Percentiles rank a stretch among this genome's conserved stretches.
Evolutionary conservation across 2,797 vertebrate species (phyloP).

Genomic region (Tangara arthus): DNA sequence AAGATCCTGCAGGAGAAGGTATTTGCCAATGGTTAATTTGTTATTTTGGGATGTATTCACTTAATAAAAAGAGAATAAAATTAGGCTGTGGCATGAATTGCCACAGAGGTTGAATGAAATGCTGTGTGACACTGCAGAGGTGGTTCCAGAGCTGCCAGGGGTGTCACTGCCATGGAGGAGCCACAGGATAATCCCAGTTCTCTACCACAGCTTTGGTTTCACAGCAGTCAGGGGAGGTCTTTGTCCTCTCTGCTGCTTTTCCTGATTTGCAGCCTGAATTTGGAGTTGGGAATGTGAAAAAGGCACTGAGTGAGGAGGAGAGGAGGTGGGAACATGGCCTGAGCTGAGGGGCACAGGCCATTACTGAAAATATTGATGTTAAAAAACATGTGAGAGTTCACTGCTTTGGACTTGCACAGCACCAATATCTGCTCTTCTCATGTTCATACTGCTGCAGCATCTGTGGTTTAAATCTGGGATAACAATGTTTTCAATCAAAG

Average conservation of each 20-base stretch:
- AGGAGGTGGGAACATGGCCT: neutral
- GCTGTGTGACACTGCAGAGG: too few relatives aligned
- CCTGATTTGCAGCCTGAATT: neutral
- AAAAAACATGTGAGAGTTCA: fast-evolving
- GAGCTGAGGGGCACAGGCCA: neutral
- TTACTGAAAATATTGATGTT: neutral
- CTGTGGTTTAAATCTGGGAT: neutral
- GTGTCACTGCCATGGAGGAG: neutral
- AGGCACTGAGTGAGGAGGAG: neutral
- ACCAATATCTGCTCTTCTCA: neutral
- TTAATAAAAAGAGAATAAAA: neutral
- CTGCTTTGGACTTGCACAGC: neutral
- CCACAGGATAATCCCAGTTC: neutral
- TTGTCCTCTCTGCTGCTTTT: neutral
- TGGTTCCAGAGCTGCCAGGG: neutral
- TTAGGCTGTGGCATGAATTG: neutral
- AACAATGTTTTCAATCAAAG: neutral
- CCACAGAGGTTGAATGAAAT: neutral
- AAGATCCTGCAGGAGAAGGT: conserved; percentile 97
- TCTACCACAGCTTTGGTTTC: neutral
- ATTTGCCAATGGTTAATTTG: neutral
- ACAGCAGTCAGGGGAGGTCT: neutral
- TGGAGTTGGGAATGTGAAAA: neutral
- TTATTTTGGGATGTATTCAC: neutral
- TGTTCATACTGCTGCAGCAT: neutral